Evolutionary conservation across 2,113 vertebrate species (phyloP), one percentile per base, ranked within the genome.

Genomic region (Rhombomys opimus): DNA sequence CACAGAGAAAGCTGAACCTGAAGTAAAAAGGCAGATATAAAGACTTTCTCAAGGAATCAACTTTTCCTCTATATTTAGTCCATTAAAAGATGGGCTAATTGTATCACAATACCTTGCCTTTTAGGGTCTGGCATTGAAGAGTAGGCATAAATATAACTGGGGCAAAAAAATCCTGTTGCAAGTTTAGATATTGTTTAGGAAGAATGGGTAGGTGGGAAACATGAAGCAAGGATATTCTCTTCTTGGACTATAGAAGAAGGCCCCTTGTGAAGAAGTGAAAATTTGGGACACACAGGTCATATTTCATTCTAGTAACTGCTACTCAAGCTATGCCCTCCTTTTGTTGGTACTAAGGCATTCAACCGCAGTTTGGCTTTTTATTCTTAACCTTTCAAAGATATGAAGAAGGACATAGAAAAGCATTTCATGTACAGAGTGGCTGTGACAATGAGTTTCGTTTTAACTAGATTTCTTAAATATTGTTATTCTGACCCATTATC

Each of bases 381-480:
- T 93, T 84, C 97, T 96, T 93, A 94, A 96, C 76, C 35, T 93
- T 87, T 92, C 63, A 78, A 89, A 95, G 87, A 90, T 70, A 87
- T 22, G 59, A 95, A 95, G 95, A 72, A 82, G 35, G 30, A 30
- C 63, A 90, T 23, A 15, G 82, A 90, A 84, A 88, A 30, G 52
- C 73, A 91, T 75, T 91, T 91, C 70, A 35, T 95, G n/a, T 82
- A 57, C 68, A 87, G 78, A 93, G 57, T 96, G 89, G 91, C 68
- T 93, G 52, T 91, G 63, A 95, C 87, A 88, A 84, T 96, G 80
- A 90, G 96, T 95, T 98, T 94, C 87, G 93, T 88, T 91, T 76
- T 73, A 94, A 96, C 87, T 90, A 94, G n/a, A 95, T 72, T 89
- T 93, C 86, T 76, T 94, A 88, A 97, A 84, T 89, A 50, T 14